Percentiles rank a stretch among this genome's conserved stretches.
phyloP scores from a whole-genome alignment of 1,140 invertebrate genomes.

The Sminthurides bifidus region DNA sequence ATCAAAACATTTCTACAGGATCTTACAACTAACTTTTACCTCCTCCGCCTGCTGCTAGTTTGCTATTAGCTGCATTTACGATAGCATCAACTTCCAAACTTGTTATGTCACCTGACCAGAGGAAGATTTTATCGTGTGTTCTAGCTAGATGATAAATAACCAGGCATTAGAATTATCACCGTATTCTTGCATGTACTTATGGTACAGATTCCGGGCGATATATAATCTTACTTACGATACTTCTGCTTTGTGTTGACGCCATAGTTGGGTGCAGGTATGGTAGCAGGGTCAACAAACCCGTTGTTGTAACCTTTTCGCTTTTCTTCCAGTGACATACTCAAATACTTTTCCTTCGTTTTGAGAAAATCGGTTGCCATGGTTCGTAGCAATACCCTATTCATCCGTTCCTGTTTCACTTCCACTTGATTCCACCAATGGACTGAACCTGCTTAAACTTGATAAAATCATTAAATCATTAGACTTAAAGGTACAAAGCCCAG shows the following conservation, averaged over 20 bases:
- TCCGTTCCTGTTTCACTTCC: too few relatives aligned
- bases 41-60: constrained; percentile 67
- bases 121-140: constrained; percentile 38
- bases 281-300: not conserved
- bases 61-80: constrained; percentile 80
- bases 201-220: not conserved
- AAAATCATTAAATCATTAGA: too few relatives aligned
- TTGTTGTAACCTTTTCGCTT: constrained; percentile 2
- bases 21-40: constrained; percentile 30
- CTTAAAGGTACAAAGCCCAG: not conserved
- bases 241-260: not conserved
- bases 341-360: not conserved
- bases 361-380: not conserved
- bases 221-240: not conserved
- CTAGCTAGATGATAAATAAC: not conserved
- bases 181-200: not conserved
- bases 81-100: constrained; percentile 75
- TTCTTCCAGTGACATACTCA: constrained; percentile 6
- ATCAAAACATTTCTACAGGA: not conserved
- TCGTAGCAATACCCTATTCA: not conserved
- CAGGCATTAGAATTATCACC: not conserved
- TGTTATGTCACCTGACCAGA: constrained; percentile 75
- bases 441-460: too few relatives aligned
- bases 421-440: too few relatives aligned
- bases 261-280: not conserved